Evolutionary conservation across 1,140 invertebrate genomes (phyloP).

Genomic region (Heliconius hewitsoni): DNA sequence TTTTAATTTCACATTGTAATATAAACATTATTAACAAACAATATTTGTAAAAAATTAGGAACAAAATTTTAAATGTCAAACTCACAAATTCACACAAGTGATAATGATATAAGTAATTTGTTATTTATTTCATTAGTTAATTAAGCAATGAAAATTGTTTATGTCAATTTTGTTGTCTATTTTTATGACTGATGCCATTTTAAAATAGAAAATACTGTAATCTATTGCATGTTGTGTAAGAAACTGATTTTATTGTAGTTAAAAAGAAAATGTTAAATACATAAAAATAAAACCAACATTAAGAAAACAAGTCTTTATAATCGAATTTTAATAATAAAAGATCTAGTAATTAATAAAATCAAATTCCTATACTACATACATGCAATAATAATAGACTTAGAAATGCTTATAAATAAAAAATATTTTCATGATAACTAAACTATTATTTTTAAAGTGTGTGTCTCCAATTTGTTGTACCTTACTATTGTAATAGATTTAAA

Average conservation of each 20-base stretch:
- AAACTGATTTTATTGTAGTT: constrained; percentile 21
- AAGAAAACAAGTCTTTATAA: not conserved
- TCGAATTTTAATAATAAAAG: not conserved
- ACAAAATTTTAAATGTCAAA: constrained; percentile 8
- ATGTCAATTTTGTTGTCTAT: constrained; percentile 40
- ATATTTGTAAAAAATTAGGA: constrained; percentile 5
- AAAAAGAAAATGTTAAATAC: constrained; percentile 4
- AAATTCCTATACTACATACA: constrained; percentile 21
- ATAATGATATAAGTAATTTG: constrained; percentile 26
- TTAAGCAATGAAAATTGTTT: constrained; percentile 35
- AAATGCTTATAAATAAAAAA: constrained; percentile 14
- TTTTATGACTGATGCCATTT: constrained; percentile 27
- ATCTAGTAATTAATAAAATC: constrained; percentile 25
- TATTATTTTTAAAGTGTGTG: constrained; percentile 40
- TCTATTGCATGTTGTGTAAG: constrained; percentile 19
- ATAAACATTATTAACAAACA: constrained; percentile 2
- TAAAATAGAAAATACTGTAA: constrained; percentile 20
- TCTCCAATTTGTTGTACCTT: constrained; percentile 55
- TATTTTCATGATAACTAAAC: constrained; percentile 24
- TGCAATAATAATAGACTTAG: constrained; percentile 13
- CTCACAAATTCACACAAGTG: constrained; percentile 6
- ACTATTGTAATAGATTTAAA: constrained; percentile 56
- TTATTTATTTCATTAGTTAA: constrained; percentile 29
- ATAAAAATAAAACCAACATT: constrained; percentile 1
- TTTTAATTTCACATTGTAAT: not conserved